Base-by-base conservation (phyloP, 2,888 invertebrate species). In the Nyleta sp. region DNA sequence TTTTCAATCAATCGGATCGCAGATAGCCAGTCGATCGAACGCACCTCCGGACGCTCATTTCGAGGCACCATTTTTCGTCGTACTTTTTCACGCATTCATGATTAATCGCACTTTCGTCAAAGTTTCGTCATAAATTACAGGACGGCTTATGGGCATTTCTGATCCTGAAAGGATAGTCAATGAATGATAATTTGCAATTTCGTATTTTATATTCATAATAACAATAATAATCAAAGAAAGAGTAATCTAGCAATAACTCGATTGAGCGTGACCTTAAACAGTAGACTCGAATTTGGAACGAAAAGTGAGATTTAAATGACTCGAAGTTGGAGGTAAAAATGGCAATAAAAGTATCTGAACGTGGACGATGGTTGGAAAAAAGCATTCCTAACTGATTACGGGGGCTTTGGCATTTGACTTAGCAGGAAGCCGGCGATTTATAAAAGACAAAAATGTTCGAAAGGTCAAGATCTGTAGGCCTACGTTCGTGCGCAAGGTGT, bases 401-500 rank as follows among this genome's bases (percentile, higher is more conserved):
- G 28, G 64, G 48, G 31, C 72, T 65, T 59, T 44, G 65, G 65
- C 59, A 65, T 59, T 73, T 65, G 44, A 65, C 65, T 65, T 59
- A 64, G 65, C 65, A 64, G 72, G 55, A 72, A 72, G 65, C 40
- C 42, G 38, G 67, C 40, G 68, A 70, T 75, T 75, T 70, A 64
- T 68, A 64, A 64, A 64, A 68, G 48, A 75, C 68, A 75, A 77
- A 71, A 77, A 67, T 77, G 67, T 65, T 60, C 68, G 62, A 72
- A 72, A 78, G 77, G 67, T 78, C 72, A 72, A 72, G 77, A 72
- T 78, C 77, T 78, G 59, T 40, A 31, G 71, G 48, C 77, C 67
- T 77, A 44, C 60, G 59, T 55, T 67, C 55, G 65, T 62, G 62
- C 48, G 40, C 68, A 52, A 64, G 62, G 78, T 78, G 73, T 68